Conservation (phyloP, 2,113 vertebrate genomes). For the Prionailurus viverrinus region DNA sequence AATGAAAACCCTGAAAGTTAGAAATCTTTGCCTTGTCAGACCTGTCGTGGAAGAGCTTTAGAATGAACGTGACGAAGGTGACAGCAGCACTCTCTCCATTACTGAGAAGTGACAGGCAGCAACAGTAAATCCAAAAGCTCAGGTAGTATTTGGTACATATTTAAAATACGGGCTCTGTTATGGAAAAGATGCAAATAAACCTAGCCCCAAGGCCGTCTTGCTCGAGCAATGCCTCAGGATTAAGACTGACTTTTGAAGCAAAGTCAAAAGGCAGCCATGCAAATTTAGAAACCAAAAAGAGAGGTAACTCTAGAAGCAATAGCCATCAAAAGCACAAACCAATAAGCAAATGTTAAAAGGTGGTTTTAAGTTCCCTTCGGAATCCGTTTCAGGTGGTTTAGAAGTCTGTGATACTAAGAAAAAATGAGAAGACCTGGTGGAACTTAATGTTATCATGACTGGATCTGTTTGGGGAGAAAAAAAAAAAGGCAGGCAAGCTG, state of each 20-base stretch:
- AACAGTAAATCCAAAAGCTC: background rate
- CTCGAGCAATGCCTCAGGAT: background rate
- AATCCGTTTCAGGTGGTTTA: conserved; percentile 40
- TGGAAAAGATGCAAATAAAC: conserved; percentile 18
- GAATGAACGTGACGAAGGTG: background rate
- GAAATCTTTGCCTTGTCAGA: background rate
- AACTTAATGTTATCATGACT: background rate
- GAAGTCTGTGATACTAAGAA: background rate
- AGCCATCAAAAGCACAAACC: conserved; percentile 45
- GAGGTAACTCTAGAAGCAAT: conserved; percentile 36
- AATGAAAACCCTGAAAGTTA: background rate
- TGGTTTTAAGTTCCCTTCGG: conserved; percentile 50
- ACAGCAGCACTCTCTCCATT: background rate
- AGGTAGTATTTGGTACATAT: background rate
- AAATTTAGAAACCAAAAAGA: conserved; percentile 73
- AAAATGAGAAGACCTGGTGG: background rate
- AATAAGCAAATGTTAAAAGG: background rate
- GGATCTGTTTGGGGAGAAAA: background rate
- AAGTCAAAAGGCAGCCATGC: conserved; percentile 60
- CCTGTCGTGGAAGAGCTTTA: background rate
- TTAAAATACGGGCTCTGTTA: background rate
- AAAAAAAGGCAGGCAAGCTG: background rate
- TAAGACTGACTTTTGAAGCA: conserved; percentile 19
- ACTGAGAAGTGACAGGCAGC: background rate
- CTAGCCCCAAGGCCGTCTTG: background rate